Conservation (phyloP, 2,797 vertebrate genomes). For the Bradypodion pumilum region DNA sequence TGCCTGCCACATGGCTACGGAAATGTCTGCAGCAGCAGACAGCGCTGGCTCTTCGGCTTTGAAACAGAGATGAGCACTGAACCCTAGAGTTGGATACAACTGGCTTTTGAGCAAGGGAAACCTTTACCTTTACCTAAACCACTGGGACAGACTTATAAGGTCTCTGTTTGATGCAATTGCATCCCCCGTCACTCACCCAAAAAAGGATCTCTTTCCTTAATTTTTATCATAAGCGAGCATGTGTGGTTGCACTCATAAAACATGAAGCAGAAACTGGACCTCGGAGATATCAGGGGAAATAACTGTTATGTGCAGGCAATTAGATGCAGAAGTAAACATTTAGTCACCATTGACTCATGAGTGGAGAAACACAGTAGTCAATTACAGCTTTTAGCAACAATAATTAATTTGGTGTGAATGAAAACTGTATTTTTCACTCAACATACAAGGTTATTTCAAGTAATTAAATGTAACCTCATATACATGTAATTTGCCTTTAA, state of each 20-base stretch:
- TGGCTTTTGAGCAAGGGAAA: too few relatives aligned
- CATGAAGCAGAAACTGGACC: constrained; percentile 56
- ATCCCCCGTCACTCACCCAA: too few relatives aligned
- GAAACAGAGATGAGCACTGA: too few relatives aligned
- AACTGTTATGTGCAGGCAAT: constrained; percentile 69
- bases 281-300: constrained; percentile 67
- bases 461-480: constrained; percentile 65
- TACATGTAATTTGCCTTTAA: constrained; percentile 59
- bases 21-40: too few relatives aligned
- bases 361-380: constrained; percentile 69
- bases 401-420: constrained; percentile 68
- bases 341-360: constrained; percentile 77
- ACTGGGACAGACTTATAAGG: too few relatives aligned
- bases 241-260: constrained; percentile 49
- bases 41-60: too few relatives aligned
- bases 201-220: constrained; percentile 1
- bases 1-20: too few relatives aligned
- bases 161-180: neutral
- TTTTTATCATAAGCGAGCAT: constrained; percentile 34
- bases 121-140: too few relatives aligned
- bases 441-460: constrained; percentile 62
- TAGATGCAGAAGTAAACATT: constrained; percentile 68
- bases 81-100: too few relatives aligned
- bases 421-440: constrained; percentile 70
- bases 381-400: constrained; percentile 69